Base-by-base conservation (phyloP, 2,888 invertebrate species). In the Stomorhina lunata region DNA sequence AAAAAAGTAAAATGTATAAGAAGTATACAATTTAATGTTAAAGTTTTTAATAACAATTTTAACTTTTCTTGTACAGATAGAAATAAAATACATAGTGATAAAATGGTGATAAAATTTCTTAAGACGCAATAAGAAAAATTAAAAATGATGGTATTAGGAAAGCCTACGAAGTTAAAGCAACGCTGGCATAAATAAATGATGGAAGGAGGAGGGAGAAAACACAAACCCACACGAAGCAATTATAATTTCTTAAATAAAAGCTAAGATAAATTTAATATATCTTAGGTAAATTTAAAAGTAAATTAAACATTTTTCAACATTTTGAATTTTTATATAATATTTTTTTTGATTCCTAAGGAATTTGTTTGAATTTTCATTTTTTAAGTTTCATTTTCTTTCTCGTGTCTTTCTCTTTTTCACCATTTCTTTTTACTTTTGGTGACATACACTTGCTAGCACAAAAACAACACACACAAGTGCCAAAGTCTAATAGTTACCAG, bases 391-490 rank as follows among this genome's bases (percentile, higher is more conserved):
- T 29, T 55, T 61, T 34, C 12, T 29, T 45, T 57, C 15, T 34
- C 34, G 22, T 32, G n/a, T 63, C 7, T 55, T 66, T 48, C 10
- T 65, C 29, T 57, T 79, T 17, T 50, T 37, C 29, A 7, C 15
- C 20, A 40, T 81, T 63, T 45, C 37, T 61, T 20, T 69, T 48
- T 72, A 2, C 68, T 59, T 20, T 57, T 68, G 72, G 77, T 78
- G 81, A 81, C 78, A 81, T 81, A 69, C 81, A 81, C 81, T 82
- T 82, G 82, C 75, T 76, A 66, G 78, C 78, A 71, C 50, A 72
- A 59, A 45, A 20, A 57, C 50, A 61, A 68, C 32, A 59, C 63
- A 78, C 48, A 78, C 81, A 79, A 81, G 82, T 82, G 79, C 66
- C 82, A 76, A 82, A 79, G 79, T 82, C 75, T 82, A 75, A 79